Conservation (phyloP, 2,113 vertebrate genomes). For the Cnemophilus loriae region DNA sequence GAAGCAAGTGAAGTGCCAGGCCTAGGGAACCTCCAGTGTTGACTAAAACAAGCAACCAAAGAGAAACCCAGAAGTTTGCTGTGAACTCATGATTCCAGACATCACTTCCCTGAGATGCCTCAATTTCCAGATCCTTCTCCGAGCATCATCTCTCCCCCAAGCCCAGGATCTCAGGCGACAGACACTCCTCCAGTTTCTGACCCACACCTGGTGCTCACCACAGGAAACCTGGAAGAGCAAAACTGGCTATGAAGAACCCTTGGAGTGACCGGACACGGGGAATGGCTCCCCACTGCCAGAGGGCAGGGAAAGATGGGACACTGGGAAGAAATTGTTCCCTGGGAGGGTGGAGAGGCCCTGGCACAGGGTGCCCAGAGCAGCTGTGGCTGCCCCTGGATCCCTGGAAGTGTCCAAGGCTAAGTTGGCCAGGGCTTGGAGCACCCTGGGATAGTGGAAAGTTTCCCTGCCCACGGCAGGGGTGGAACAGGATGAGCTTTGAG, state of each 20-base stretch:
- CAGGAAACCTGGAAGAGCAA: neutral
- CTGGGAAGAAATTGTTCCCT: neutral
- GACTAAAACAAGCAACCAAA: neutral
- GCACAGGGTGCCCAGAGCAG: neutral
- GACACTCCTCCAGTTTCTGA: neutral
- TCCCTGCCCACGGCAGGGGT: neutral
- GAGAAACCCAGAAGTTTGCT: neutral
- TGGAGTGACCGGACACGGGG: neutral
- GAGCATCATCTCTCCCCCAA: neutral
- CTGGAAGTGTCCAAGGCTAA: neutral
- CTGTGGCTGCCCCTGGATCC: neutral
- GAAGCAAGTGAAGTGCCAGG: rapidly evolving
- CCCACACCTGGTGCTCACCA: neutral
- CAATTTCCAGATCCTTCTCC: neutral
- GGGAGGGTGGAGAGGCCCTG: rapidly evolving
- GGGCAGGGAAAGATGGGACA: rapidly evolving
- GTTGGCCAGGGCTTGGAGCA: rapidly evolving
- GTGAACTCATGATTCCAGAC: neutral
- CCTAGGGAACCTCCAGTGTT: neutral
- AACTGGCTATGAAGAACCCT: neutral
- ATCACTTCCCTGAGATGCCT: neutral
- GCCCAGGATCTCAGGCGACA: neutral
- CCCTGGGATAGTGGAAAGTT: rapidly evolving
- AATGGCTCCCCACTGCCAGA: neutral
- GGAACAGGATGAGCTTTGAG: rapidly evolving